phyloP scores from a whole-genome alignment of 1,140 invertebrate species.

The Drosophila sturtevanti region DNA sequence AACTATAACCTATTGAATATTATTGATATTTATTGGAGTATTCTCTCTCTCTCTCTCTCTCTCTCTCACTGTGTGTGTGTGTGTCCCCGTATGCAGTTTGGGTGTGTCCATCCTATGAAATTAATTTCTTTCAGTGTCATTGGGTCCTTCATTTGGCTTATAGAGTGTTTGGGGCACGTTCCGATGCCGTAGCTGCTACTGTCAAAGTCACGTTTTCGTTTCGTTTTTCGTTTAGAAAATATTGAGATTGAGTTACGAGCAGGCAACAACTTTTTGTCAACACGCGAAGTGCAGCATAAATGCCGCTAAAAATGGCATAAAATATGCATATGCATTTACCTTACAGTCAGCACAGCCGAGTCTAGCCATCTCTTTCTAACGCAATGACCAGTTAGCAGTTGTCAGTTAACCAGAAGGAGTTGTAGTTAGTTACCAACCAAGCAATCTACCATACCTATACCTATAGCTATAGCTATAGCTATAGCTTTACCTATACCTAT shows the following conservation, averaged over 20 bases:
- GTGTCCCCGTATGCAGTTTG: conserved; percentile 18
- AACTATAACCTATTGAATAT: conserved; percentile 23
- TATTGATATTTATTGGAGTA: conserved; percentile 25
- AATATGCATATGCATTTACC: conserved; percentile 76
- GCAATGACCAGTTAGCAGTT: conserved; percentile 34
- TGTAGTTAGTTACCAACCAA: conserved; percentile 34
- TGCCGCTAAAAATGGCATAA: conserved; percentile 77
- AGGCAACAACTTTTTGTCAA: conserved; percentile 78
- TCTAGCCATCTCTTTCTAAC: neutral
- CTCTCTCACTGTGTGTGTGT: conserved; percentile 34
- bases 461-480: conserved; percentile 28
- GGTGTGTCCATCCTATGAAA: too few relatives aligned
- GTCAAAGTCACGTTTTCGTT: conserved; percentile 76
- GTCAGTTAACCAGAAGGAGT: conserved; percentile 18
- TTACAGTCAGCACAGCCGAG: conserved; percentile 11
- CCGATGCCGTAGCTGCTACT: conserved; percentile 53
- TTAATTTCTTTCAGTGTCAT: neutral
- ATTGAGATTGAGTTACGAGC: conserved; percentile 79
- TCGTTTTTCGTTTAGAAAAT: conserved; percentile 41
- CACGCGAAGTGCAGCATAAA: conserved; percentile 77
- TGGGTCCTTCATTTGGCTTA: conserved; percentile 43
- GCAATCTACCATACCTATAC: neutral
- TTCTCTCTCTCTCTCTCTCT: too few relatives aligned
- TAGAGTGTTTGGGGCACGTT: conserved; percentile 26
- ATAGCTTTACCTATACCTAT: conserved; percentile 35